Percentiles rank a stretch among this genome's conserved stretches.
These are phyloP conservation scores for Panthera uncia DNA, from an alignment of 2,113 vertebrate genomes.

Conservation along the genomic window DNA sequence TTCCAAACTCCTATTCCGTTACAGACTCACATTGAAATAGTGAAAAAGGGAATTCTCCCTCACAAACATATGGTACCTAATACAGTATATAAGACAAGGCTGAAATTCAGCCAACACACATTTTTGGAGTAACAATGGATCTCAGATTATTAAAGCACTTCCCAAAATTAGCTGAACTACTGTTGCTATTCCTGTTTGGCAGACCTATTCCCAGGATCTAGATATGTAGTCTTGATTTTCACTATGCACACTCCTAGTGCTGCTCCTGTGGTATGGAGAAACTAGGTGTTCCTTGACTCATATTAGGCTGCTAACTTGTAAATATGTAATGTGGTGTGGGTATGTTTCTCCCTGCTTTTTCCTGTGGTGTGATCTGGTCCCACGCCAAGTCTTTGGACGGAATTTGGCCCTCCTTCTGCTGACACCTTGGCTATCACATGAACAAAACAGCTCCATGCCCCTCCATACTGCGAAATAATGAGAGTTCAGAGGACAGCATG, in stretches of 20 bases:
- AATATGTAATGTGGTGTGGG: accelerated
- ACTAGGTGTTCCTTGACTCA: neutral
- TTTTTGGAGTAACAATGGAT: neutral
- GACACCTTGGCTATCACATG: neutral
- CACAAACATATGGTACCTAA: neutral
- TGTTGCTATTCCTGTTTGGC: neutral
- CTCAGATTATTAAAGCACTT: neutral
- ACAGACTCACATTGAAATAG: neutral
- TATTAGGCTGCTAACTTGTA: neutral
- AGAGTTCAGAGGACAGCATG: neutral
- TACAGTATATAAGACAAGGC: neutral
- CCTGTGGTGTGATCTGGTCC: neutral
- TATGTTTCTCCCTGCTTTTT: neutral
- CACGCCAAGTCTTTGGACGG: neutral
- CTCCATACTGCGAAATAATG: neutral
- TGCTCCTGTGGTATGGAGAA: neutral
- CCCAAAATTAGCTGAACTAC: neutral
- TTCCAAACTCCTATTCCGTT: neutral
- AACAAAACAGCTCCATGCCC: neutral
- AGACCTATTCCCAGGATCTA: neutral
- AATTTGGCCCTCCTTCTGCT: neutral
- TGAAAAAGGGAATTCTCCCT: neutral
- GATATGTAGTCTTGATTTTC: neutral
- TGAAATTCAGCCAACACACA: neutral
- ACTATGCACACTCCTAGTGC: too few relatives aligned